These are phyloP conservation scores for Pseudomyrmex flavicornis DNA, from an alignment of 1,140 invertebrate species.

Conservation along the genomic window DNA sequence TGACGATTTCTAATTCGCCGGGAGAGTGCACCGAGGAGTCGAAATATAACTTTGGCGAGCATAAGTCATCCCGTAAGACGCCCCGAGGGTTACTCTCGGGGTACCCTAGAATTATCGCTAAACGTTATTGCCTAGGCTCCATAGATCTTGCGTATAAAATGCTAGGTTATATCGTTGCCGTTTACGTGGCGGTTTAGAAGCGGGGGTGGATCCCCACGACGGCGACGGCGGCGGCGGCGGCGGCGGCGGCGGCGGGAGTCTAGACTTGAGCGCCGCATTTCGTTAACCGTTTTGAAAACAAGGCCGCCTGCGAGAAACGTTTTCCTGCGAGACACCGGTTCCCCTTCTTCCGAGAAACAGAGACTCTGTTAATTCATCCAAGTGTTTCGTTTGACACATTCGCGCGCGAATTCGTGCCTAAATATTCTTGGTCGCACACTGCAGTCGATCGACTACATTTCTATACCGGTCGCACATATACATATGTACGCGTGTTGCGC, in stretches of 20 bases:
- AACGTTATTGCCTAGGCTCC: conserved; percentile 85
- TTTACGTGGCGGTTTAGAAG: conserved; percentile 75
- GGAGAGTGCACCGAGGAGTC: conserved; percentile 64
- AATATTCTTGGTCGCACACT: no score
- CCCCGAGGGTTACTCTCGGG: conserved; percentile 74
- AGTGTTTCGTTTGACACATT: no score
- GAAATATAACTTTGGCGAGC: conserved; percentile 72
- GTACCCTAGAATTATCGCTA: conserved; percentile 85
- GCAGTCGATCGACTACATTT: no score
- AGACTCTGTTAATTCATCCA: no score
- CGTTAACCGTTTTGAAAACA: conserved; percentile 12
- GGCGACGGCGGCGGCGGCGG: background rate
- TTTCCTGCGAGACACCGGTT: background rate
- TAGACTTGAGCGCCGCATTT: conserved; percentile 67
- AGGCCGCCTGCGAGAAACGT: conserved; percentile 2
- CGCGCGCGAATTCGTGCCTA: no score
- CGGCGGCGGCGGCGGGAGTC: conserved; percentile 19
- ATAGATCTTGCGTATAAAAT: conserved; percentile 85
- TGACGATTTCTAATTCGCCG: conserved; percentile 51
- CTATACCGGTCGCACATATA: no score
- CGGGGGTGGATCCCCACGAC: conserved; percentile 77
- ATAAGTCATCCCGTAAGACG: conserved; percentile 79
- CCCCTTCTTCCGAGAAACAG: background rate
- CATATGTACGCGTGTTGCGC: no score
- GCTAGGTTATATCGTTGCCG: conserved; percentile 81